These are phyloP conservation scores for Guaruba guarouba DNA, from an alignment of 2,113 vertebrate genomes.

Conservation along the genomic window DNA sequence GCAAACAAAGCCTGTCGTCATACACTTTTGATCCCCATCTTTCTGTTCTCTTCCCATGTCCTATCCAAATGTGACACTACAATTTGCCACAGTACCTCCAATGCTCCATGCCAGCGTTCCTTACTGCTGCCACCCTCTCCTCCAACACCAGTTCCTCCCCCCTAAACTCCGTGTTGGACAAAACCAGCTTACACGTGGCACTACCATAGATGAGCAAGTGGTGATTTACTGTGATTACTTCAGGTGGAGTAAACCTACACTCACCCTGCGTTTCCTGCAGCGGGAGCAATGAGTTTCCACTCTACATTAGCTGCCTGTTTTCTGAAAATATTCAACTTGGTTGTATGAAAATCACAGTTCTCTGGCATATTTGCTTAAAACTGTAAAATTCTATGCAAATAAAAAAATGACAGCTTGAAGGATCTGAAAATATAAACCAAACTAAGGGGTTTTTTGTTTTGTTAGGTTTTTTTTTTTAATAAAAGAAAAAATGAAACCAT, in stretches of 20 bases:
- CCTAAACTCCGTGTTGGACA: not conserved
- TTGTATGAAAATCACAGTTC: not conserved
- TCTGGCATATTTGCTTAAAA: not conserved
- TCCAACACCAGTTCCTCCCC: not conserved
- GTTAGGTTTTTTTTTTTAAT: not conserved
- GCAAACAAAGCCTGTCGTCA: not conserved
- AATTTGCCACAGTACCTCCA: not conserved
- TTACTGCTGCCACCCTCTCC: not conserved
- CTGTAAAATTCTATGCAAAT: not conserved
- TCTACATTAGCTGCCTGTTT: not conserved
- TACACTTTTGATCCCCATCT: not conserved
- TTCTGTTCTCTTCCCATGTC: not conserved
- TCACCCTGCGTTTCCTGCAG: fast-evolving
- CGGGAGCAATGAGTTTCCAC: not conserved
- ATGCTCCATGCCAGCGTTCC: not conserved
- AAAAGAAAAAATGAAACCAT: not conserved
- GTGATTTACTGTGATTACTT: not conserved
- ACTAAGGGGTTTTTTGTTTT: not conserved
- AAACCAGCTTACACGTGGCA: not conserved
- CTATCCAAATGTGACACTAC: not conserved
- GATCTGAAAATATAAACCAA: not conserved
- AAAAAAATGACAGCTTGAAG: not conserved
- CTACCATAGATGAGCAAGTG: not conserved
- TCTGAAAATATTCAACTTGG: not conserved
- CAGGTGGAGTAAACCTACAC: not conserved